Evolutionary conservation across 2,113 vertebrate genomes (phyloP), one percentile per base, ranked within the genome.

Genomic region (Myrmecobius fasciatus): DNA sequence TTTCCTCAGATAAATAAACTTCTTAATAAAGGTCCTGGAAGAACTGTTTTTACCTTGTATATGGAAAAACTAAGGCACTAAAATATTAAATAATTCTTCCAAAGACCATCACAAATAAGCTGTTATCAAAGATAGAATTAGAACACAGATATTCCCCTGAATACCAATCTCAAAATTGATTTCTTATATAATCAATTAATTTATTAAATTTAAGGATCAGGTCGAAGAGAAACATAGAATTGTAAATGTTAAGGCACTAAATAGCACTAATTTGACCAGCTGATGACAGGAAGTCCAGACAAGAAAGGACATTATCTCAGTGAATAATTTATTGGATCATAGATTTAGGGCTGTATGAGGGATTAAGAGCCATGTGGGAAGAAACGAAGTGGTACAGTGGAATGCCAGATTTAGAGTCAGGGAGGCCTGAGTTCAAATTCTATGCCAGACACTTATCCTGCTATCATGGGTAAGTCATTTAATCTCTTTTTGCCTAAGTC

Each of bases 41-140:
- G 48, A 25, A 75, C 25, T 90, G 25, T 26, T 95, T 26, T 53
- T 48, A 67, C 52, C 95, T 95, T 54, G 90, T 53, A 96, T 52
- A 12, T 9, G 7, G n/a, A 26, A 53, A 95, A 91, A 94, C 25
- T 89, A 83, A 67, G 90, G 94, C 6, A 60, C 43, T 6, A 8
- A 88, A 75, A 91, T 2, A 2, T 91, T 92, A 54, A 46, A 46
- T 46, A 1, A 89, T 75, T 75, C 36, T 75, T n/a, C 67, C 36
- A 75, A 75, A 75, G 36, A 36, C 36, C 36, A 8, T 43, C 36
- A 20, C 60, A 67, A 67, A 22, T 75, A 75, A 75, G 17, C 36
- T 12, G 17, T 22, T 31, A 54, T 10, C n/a, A 89, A 52, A 25
- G 43, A 90, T 53, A 8, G 24, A 31, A 88, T 89, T 46, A 93